Conservation (phyloP, 1,140 invertebrate species). For the Lethrus apterus region DNA sequence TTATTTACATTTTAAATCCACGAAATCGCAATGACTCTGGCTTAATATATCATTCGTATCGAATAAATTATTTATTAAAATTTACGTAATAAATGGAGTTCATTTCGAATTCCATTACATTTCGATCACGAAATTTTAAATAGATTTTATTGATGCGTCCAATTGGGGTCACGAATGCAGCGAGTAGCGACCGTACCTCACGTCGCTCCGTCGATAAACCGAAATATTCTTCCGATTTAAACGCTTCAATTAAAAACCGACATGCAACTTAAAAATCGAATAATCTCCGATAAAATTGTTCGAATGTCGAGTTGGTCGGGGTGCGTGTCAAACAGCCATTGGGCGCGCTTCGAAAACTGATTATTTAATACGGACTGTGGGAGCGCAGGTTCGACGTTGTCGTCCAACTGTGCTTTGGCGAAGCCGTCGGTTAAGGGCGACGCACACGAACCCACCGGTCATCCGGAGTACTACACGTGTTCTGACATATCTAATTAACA, state of each 20-base stretch:
- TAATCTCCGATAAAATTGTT: constrained; percentile 10
- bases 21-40: too few relatives aligned
- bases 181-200: background rate
- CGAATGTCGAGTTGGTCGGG: background rate
- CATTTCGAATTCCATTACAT: too few relatives aligned
- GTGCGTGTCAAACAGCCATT: constrained; percentile 23
- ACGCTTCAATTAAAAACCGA: constrained; percentile 15
- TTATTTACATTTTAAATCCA: too few relatives aligned
- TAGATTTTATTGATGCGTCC: too few relatives aligned
- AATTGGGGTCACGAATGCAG: too few relatives aligned
- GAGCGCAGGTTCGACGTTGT: constrained; percentile 3
- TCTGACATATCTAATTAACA: constrained; percentile 26
- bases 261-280: constrained; percentile 16
- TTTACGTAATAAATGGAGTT: too few relatives aligned
- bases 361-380: constrained; percentile 18
- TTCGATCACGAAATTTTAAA: too few relatives aligned
- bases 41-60: too few relatives aligned
- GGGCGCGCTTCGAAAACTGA: constrained; percentile 18
- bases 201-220: background rate
- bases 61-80: too few relatives aligned
- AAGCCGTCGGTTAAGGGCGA: background rate
- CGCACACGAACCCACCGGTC: constrained; percentile 4
- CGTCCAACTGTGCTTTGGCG: constrained; percentile 4
- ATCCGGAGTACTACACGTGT: constrained; percentile 22
- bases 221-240: too few relatives aligned